Conservation (phyloP, 2,113 vertebrate genomes). For the Maccullochella peelii region DNA sequence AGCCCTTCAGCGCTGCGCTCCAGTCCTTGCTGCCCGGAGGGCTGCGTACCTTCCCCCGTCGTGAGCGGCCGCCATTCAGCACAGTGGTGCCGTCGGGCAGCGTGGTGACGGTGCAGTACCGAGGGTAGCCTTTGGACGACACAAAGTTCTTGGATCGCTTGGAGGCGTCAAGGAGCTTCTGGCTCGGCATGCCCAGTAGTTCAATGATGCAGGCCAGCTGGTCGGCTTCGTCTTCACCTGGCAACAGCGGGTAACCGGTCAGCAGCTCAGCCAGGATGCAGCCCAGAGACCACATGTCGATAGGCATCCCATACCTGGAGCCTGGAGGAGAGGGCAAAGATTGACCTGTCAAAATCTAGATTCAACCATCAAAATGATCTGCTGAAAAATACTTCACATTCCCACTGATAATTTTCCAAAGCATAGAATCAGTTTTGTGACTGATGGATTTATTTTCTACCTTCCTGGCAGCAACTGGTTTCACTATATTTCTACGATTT, state of each 20-base stretch:
- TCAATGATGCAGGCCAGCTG: slow-evolving; percentile 99
- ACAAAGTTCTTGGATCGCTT: slow-evolving; percentile 98
- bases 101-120: slow-evolving; percentile 94
- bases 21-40: slow-evolving; percentile 95
- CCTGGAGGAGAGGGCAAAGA: slow-evolving; percentile 66
- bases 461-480: background rate
- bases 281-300: slow-evolving; percentile 99
- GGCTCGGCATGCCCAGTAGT: slow-evolving; percentile 93
- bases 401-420: background rate
- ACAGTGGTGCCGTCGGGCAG: slow-evolving; percentile 91
- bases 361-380: background rate
- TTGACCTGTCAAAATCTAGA: background rate
- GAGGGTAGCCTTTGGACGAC: slow-evolving; percentile 97
- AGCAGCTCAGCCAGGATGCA: slow-evolving; percentile 98
- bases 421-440: background rate
- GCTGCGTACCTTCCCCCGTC: slow-evolving; percentile 94
- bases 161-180: slow-evolving; percentile 94
- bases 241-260: slow-evolving; percentile 95
- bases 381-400: background rate
- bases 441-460: background rate
- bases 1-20: slow-evolving; percentile 94
- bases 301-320: slow-evolving; percentile 97
- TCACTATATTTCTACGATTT: background rate
- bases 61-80: slow-evolving; percentile 93
- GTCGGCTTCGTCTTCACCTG: slow-evolving; percentile 97